A percentile compares a stretch with the other conserved stretches of the same genome.
phyloP scores from a whole-genome alignment of 2,113 vertebrate genomes.

The Aviceda subcristata region DNA sequence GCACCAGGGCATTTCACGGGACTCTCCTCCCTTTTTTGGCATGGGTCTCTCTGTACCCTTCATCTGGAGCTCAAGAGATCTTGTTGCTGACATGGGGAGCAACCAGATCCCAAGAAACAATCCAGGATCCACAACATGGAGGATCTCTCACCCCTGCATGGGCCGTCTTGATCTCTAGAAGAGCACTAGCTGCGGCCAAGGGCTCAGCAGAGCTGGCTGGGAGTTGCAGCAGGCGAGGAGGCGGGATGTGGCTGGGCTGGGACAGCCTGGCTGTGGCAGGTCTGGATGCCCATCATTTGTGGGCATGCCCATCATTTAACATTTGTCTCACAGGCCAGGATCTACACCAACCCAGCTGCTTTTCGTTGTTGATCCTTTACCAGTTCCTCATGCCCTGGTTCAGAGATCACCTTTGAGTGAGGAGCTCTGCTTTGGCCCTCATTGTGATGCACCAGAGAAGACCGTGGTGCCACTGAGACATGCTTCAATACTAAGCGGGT shows the following conservation, averaged over 20 bases:
- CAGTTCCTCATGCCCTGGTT: background rate
- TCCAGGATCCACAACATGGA: background rate
- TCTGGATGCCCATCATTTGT: background rate
- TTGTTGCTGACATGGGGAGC: background rate
- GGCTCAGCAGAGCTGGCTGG: background rate
- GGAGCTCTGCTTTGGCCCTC: background rate
- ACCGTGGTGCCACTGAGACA: background rate
- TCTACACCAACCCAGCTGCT: background rate
- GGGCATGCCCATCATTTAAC: background rate
- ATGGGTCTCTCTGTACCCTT: background rate
- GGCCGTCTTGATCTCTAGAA: background rate
- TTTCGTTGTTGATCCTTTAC: background rate
- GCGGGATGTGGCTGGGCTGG: background rate
- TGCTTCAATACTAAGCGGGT: background rate
- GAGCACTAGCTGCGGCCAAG: background rate
- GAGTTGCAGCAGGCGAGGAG: rapidly evolving
- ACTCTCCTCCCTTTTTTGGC: background rate
- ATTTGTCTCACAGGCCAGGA: background rate
- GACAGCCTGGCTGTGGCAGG: background rate
- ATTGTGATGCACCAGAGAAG: background rate
- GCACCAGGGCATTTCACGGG: background rate
- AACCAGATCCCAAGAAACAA: background rate
- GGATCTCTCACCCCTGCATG: background rate
- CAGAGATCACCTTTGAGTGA: background rate
- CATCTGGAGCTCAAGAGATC: background rate